These are phyloP conservation scores for Prunella himalayana DNA, from an alignment of 2,113 vertebrate species.

Conservation along the genomic window DNA sequence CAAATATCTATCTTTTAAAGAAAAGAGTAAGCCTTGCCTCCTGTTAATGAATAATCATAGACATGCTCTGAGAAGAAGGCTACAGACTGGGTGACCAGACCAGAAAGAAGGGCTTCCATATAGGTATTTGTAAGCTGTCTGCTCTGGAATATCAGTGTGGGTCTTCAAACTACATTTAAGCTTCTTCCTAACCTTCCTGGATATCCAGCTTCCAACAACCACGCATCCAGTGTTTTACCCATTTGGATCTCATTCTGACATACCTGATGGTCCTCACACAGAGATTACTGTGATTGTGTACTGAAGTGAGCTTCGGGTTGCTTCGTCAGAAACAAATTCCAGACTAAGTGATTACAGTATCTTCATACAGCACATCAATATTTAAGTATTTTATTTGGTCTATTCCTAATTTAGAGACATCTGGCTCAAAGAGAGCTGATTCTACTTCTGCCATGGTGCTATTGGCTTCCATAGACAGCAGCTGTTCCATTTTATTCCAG, in stretches of 20 bases:
- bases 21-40: not conserved
- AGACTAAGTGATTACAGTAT: not conserved
- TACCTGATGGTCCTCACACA: not conserved
- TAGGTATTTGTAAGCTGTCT: not conserved
- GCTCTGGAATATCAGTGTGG: not conserved
- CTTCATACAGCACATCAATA: not conserved
- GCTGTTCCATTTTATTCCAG: not conserved
- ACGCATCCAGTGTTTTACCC: not conserved
- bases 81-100: not conserved
- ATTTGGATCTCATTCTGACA: not conserved
- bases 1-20: not conserved
- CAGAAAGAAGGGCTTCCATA: not conserved
- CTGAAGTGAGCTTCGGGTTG: not conserved
- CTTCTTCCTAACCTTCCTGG: not conserved
- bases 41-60: not conserved
- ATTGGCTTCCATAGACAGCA: not conserved
- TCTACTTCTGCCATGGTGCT: not conserved
- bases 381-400: not conserved
- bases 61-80: not conserved
- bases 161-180: not conserved
- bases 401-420: conserved; percentile 7
- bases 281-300: not conserved
- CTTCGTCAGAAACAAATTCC: not conserved
- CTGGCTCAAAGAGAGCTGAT: not conserved
- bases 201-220: not conserved